Base-by-base conservation (phyloP, 92 coral and sea anemone species). In the Phymanthus crucifer region DNA sequence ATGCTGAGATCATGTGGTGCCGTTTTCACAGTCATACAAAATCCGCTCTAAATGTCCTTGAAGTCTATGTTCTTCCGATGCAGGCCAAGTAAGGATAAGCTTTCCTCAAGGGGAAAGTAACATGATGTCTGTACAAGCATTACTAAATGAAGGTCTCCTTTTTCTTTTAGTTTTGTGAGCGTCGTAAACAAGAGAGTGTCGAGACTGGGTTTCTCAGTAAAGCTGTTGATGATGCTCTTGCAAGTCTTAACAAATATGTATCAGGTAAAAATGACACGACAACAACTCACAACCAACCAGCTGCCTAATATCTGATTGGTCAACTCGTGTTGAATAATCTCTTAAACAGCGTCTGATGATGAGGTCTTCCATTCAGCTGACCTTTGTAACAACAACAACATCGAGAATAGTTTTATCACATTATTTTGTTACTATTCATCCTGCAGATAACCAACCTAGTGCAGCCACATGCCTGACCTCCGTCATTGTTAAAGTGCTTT, bases 101-200 rank as follows among this genome's bases (percentile, higher is more conserved):
- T n/a, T n/a, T n/a, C n/a, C n/a, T n/a, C 14, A 43, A 43, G 48
- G 13, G 48, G 18, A 8, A 8, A 7, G 48, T 43, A 43, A 43
- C 48, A 11, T 43, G n/a, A 43, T 43, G 10, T 43, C 1, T 10
- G 48, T 43, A 7, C 48, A 43, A 11, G 48, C 1, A 11, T 43
- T 43, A 11, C 14, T 43, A 43, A 43, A 43, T 43, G 10, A 43
- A 43, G 48, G 14, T 43, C 48, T 43, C n/a, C n/a, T 54, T 18
- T 26, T 61, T 29, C 14, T 61, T 17, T 21, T 80, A 95, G 99
- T 95, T 90, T 78, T 93, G 91, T 61, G 99, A 95, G 65, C 92
- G 99, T 24, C 96, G 99, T 12, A 90, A 95, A 72, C 99, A 95
- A 82, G 99, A 95, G 72, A 95, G 95, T 80, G 99, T 95, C 1